A percentile compares a stretch with the other conserved stretches of the same genome.
Conservation (phyloP, 2,113 vertebrate genomes). For the Capreolus pygargus region DNA sequence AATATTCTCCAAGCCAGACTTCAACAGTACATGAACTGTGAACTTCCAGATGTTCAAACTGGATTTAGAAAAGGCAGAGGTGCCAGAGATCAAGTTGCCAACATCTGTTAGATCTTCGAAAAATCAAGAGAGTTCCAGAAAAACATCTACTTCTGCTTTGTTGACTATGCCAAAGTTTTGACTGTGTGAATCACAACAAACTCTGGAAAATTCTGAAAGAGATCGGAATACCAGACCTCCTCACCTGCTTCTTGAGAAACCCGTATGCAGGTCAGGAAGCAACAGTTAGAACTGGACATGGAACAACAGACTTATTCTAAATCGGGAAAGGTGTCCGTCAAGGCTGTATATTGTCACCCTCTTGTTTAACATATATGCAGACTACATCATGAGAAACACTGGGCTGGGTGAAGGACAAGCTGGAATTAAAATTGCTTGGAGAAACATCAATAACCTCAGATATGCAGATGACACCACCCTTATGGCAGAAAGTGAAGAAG, state of each 20-base stretch:
- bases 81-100: neutral
- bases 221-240: neutral
- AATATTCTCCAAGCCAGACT: neutral
- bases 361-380: neutral
- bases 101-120: fast-evolving
- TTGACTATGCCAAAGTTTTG: neutral
- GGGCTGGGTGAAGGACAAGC: neutral
- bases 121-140: neutral
- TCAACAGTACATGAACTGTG: neutral
- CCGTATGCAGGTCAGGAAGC: neutral
- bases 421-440: neutral
- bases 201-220: neutral
- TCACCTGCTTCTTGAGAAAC: neutral
- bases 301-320: neutral
- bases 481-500: neutral
- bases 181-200: neutral
- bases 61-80: neutral
- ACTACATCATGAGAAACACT: neutral
- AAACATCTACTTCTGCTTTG: neutral
- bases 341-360: neutral
- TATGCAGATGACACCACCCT: neutral
- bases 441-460: neutral
- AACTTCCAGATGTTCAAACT: neutral
- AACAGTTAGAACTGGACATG: neutral
- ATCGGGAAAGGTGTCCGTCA: fast-evolving